Evolutionary conservation across 2,797 vertebrate species (phyloP), one percentile per base, ranked within the genome.

Genomic region (Cynopterus sphinx): DNA sequence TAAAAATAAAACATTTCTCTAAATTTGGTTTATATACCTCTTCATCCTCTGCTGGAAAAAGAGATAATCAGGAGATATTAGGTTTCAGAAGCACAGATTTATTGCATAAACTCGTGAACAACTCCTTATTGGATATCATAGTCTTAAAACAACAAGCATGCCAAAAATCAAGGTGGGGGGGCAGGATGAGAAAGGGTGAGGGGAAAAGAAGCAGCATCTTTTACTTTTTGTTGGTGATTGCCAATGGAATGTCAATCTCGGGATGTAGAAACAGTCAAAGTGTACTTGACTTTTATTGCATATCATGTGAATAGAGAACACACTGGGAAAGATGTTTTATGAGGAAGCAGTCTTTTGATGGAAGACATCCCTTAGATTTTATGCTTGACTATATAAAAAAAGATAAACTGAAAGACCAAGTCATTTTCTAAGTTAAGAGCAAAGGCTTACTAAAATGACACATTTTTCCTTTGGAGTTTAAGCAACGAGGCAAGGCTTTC

Each of bases 341-440:
- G 91, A 94, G 79, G 51, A 61, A 91, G 43, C 21, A 73, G 84
- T 49, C 75, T 88, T 96, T 87, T 91, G 90, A 86, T 92, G 82
- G 65, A 94, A 79, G 75, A 31, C 63, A 93, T 92, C 57, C 73
- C 65, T 90, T 96, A 93, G 94, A 88, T 86, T 97, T 97, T 96
- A 97, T 95, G 89, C 55, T 90, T 90, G 51, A 46, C 94, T 95
- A 24, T 96, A 95, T 94, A 96, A 95, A 97, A 96, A 90, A 81
- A 97, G 81, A 97, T 95, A 97, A 97, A 95, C 53, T 93, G 79
- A 95, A 97, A 97, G 91, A 90, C 63, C 81, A 79, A 90, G 39
- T 93, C 63, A 71, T 87, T 97, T 92, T 96, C 82, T 79, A 93
- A 88, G 93, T 88, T 87, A 93, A 95, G 91, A 88, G 87, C 43